Percentiles rank a stretch among this genome's conserved stretches.
phyloP scores from a whole-genome alignment of 2,797 vertebrate species.

The Tinamus major region DNA sequence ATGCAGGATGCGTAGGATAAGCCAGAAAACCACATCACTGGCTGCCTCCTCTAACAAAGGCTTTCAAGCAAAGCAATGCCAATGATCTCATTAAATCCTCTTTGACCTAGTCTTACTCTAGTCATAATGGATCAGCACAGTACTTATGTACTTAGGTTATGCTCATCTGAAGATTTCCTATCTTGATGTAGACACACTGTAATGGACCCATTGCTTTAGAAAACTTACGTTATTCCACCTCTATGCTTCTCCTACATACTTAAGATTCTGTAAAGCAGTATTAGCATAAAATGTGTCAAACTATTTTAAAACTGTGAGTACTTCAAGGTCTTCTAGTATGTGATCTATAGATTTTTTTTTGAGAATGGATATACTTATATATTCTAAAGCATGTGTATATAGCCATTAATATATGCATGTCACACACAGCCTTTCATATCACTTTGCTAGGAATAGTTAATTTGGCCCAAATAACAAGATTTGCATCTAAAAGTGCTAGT shows the following conservation, averaged over 20 bases:
- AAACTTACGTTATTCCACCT: slow-evolving; percentile 4
- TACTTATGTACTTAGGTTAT: slow-evolving; percentile 37
- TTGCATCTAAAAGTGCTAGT: background rate
- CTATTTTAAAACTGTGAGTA: background rate
- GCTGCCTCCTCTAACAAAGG: background rate
- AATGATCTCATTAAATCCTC: slow-evolving; percentile 22
- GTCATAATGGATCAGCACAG: slow-evolving; percentile 17
- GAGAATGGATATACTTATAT: background rate
- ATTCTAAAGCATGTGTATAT: background rate
- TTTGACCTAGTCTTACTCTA: background rate
- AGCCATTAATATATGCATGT: background rate
- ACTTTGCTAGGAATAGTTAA: background rate
- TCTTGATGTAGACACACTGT: background rate
- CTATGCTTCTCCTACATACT: background rate
- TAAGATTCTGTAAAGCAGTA: background rate
- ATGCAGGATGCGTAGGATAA: background rate
- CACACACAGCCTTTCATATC: background rate
- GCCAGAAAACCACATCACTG: background rate
- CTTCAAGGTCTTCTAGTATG: background rate
- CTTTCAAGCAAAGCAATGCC: background rate
- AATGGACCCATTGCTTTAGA: background rate
- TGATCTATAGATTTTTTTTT: background rate
- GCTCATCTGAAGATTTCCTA: background rate
- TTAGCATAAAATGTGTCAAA: background rate
- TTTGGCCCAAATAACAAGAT: background rate